phyloP scores from a whole-genome alignment of 2,888 invertebrate species.

The Hypena proboscidalis region DNA sequence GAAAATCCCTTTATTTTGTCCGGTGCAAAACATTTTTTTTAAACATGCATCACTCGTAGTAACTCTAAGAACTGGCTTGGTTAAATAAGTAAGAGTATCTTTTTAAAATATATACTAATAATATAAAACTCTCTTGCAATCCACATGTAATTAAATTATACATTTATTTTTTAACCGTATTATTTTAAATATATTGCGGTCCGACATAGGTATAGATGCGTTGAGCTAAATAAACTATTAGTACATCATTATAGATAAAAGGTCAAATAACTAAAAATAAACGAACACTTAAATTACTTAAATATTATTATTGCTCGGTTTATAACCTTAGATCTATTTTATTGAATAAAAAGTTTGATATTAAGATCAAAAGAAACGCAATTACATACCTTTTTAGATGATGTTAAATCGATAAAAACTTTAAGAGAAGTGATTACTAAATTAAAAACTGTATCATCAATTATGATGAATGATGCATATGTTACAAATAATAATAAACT shows the following conservation, averaged over 20 bases:
- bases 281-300: background rate
- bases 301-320: background rate
- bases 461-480: constrained; percentile 2
- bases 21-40: too few relatives aligned
- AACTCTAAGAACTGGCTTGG: too few relatives aligned
- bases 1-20: too few relatives aligned
- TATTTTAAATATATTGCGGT: too few relatives aligned
- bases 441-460: constrained; percentile 11
- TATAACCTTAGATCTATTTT: constrained; percentile 4
- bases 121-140: too few relatives aligned
- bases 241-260: background rate
- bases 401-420: constrained; percentile 7
- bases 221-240: too few relatives aligned
- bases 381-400: constrained; percentile 6
- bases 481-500: constrained; percentile 1
- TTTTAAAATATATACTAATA: too few relatives aligned
- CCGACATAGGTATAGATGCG: too few relatives aligned
- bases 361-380: constrained; percentile 5
- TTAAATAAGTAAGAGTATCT: too few relatives aligned
- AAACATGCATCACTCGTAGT: too few relatives aligned
- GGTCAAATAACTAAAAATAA: background rate
- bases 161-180: too few relatives aligned
- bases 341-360: constrained; percentile 4
- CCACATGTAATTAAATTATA: too few relatives aligned
- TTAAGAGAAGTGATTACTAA: background rate